Conservation (phyloP, 2,888 invertebrate genomes). For the Rotaria magnacalcarata region DNA sequence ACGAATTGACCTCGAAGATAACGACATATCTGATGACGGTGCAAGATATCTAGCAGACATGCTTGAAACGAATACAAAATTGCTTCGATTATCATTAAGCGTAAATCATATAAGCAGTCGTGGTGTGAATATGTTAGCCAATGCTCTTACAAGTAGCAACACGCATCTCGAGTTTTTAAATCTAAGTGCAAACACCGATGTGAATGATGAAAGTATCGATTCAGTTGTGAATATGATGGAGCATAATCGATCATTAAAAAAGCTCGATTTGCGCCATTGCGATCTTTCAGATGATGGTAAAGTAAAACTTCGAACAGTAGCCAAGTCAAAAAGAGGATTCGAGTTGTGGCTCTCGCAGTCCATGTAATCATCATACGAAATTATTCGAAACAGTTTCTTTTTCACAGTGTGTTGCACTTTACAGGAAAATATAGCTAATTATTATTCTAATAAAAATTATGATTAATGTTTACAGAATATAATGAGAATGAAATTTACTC, state of each 20-base stretch:
- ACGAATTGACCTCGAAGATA: background rate
- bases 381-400: too few relatives aligned
- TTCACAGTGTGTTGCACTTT: too few relatives aligned
- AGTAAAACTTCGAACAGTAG: background rate
- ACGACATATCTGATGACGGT: background rate
- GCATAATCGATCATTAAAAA: background rate
- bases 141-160: background rate
- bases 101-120: background rate
- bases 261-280: background rate
- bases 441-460: too few relatives aligned
- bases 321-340: background rate
- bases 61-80: background rate
- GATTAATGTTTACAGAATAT: too few relatives aligned
- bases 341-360: background rate
- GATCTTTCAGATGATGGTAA: background rate
- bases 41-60: background rate
- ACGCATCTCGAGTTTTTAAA: background rate
- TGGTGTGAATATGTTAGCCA: background rate
- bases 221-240: background rate
- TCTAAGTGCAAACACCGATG: background rate
- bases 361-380: too few relatives aligned
- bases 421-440: too few relatives aligned
- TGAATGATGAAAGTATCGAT: background rate
- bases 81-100: background rate
- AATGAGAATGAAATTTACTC: too few relatives aligned